Base-by-base conservation (phyloP, 2,888 invertebrate species). In the Chrysodeixis includens region DNA sequence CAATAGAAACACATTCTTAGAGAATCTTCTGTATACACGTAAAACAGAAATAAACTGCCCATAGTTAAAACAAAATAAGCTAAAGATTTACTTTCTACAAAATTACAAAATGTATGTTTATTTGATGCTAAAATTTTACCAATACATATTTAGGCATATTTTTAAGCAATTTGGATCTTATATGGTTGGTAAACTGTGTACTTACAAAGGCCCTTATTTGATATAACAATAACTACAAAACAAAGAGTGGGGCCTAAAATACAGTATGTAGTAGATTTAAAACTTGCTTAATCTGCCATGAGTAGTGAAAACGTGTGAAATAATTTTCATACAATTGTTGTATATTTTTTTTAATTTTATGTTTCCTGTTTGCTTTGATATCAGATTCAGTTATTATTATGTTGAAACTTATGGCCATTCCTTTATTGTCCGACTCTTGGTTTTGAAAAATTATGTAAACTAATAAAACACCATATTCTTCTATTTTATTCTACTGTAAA, bases 321-420 rank as follows among this genome's bases (percentile, higher is more conserved):
- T 57, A 46, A 12, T 44, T 40, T 2, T 18, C 46, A 49, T 49
- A 49, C 46, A 10, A 12, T 18, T 49, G 20, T 49, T 18, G n/a
- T 32, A 56, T 46, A 30, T 22, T 14, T 62, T 63, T 69, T 26
- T 72, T n/a, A 22, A 40, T 49, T 71, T 54, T 66, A 53, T 70
- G 53, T 74, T 68, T 62, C 58, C 64, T 56, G 56, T 75, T 71
- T 56, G 16, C 55, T 63, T 49, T 56, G 56, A 44, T 71, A 35
- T 44, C 56, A 20, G 56, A 40, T 44, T 63, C 20, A 49, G n/a
- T 69, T 64, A 30, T 59, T 59, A 55, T 30, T 74, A 26, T 68
- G 58, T 76, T 72, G 58, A 54, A 65, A 74, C 64, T 74, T 66
- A 69, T 58, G 65, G 78, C 77, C 83, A 83, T 83, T 83, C 83